Conservation (phyloP, 2,888 invertebrate genomes). For the Philhelius pedissequus region DNA sequence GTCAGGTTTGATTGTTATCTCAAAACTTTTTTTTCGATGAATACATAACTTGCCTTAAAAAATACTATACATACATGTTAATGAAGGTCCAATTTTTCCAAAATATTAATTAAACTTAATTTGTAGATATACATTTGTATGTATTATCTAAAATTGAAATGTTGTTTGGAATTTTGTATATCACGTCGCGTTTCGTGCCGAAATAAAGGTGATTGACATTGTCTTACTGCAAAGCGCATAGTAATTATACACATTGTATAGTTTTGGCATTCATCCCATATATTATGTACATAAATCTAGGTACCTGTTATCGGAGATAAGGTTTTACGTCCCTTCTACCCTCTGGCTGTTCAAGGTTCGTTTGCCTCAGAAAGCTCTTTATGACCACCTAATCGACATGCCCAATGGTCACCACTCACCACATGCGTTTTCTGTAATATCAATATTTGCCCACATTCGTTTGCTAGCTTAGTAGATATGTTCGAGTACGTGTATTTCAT, state of each 20-base stretch:
- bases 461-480: not conserved
- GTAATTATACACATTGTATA: no score
- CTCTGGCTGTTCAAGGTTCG: slow-evolving; percentile 44
- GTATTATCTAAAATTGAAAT: no score
- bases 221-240: not conserved
- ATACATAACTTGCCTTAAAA: no score
- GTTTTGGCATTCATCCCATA: not conserved
- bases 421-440: slow-evolving; percentile 35
- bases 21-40: no score
- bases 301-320: not conserved
- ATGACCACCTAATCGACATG: slow-evolving; percentile 57
- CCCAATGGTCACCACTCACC: slow-evolving; percentile 39
- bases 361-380: slow-evolving; percentile 9
- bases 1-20: no score
- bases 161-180: not conserved
- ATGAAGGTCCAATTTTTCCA: no score
- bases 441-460: slow-evolving; percentile 1
- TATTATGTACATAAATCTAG: no score
- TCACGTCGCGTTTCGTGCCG: not conserved
- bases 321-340: not conserved
- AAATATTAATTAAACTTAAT: no score
- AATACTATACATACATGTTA: no score
- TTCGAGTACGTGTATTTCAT: not conserved
- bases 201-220: slow-evolving; percentile 26
- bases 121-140: no score